Evolutionary conservation across 2,113 vertebrate species (phyloP).

Genomic region (Ginglymostoma cirratum): DNA sequence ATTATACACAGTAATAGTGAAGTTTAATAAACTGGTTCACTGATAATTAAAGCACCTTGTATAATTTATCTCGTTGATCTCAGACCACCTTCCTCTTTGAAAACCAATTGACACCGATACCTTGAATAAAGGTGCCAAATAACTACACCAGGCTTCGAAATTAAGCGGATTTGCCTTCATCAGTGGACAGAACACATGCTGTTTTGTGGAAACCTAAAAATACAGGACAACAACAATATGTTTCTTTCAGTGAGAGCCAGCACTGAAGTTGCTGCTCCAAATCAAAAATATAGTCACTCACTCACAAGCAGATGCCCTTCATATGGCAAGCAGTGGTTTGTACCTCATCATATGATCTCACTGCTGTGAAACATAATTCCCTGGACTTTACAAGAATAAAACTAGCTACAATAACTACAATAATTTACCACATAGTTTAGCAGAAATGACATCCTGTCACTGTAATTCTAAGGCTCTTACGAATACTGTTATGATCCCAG

Average conservation of each 20-base stretch:
- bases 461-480: background rate
- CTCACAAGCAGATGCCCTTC: slow-evolving; percentile 64
- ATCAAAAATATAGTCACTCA: slow-evolving; percentile 62
- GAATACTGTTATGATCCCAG: background rate
- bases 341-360: slow-evolving; percentile 50
- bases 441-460: background rate
- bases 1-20: slow-evolving; percentile 49
- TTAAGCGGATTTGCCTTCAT: slow-evolving; percentile 61
- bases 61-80: slow-evolving; percentile 61
- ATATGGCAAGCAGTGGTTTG: slow-evolving; percentile 46
- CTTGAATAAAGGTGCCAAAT: slow-evolving; percentile 50
- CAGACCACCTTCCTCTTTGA: slow-evolving; percentile 46
- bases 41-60: slow-evolving; percentile 60
- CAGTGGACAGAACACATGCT: slow-evolving; percentile 54
- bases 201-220: slow-evolving; percentile 55
- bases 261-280: slow-evolving; percentile 58
- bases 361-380: slow-evolving; percentile 44
- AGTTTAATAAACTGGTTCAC: slow-evolving; percentile 59
- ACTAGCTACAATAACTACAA: background rate
- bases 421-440: background rate
- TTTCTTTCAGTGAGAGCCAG: slow-evolving; percentile 62
- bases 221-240: slow-evolving; percentile 58
- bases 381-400: background rate
- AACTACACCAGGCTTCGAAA: slow-evolving; percentile 46
- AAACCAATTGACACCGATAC: slow-evolving; percentile 52